Evolutionary conservation across 2,888 invertebrate species (phyloP).

Genomic region (Melinopterus prodromus): DNA sequence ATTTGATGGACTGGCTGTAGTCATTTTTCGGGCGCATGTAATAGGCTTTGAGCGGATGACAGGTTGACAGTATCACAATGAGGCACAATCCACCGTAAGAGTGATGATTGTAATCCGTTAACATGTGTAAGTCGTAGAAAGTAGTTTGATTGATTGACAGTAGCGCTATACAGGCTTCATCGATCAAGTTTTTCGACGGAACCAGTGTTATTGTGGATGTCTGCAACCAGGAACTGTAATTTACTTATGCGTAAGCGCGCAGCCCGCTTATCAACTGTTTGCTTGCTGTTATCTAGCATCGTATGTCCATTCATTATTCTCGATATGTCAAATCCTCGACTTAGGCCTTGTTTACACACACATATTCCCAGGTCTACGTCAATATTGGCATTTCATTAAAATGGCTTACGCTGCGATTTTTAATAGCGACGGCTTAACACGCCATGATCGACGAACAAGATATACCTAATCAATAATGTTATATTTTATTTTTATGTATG

Average conservation of each 20-base stretch:
- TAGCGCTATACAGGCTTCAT: constrained; percentile 12
- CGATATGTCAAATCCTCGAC: constrained; percentile 14
- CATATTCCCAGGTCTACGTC: not conserved
- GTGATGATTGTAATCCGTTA: constrained; percentile 23
- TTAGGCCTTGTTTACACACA: constrained; percentile 13
- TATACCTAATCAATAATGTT: not conserved
- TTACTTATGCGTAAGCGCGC: not conserved
- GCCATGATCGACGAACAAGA: not conserved
- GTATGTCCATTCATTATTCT: constrained; percentile 18
- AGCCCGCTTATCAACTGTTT: constrained; percentile 19
- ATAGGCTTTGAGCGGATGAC: not conserved
- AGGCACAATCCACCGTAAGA: constrained; percentile 9
- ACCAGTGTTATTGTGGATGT: not conserved
- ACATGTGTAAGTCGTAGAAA: constrained; percentile 15
- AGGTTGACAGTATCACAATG: constrained; percentile 21
- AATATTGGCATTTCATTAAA: not conserved
- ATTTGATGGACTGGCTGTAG: constrained; percentile 4
- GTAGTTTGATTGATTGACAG: constrained; percentile 21
- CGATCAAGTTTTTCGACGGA: constrained; percentile 10
- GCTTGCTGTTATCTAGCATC: constrained; percentile 12
- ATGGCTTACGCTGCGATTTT: not conserved
- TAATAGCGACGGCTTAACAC: not conserved
- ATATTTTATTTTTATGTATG: not conserved
- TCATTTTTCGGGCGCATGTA: not conserved
- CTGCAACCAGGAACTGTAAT: constrained; percentile 8